Base-by-base conservation (phyloP, 2,113 vertebrate species). In the Pituophis catenifer region DNA sequence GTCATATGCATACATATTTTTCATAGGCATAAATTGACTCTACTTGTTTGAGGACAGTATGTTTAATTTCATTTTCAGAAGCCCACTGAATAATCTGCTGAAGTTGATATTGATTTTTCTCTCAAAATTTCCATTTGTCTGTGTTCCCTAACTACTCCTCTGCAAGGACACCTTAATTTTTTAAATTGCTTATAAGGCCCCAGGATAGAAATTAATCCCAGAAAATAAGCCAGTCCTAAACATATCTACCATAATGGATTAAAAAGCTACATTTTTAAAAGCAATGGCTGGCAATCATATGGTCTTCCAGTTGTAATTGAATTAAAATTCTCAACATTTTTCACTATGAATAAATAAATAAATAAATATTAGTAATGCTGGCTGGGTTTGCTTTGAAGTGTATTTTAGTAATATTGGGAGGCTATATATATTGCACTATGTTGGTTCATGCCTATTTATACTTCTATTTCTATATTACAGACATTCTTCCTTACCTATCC, bases 401-500 rank as follows among this genome's bases (percentile, higher is more conserved):
- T 33, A 70, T 5, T 33, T 70, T 33, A 81, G 33, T 81, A 38
- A 81, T 38, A 38, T 19, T 38, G 70, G 65, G 7, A 81, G 17
- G 7, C 2, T 81, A 81, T 81, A 38, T 38, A 81, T 81, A 38
- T 21, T 75, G 6, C 15, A 38, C 33, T 81, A n/a, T 81, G 70
- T 81, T 81, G n/a, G n/a, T 81, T 38, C 70, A 75, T 19, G 13
- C 2, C 29, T 15, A 75, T 33, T 15, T 75, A 81, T 38, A 38
- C 17, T 38, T 81, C 7, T 33, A 33, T 75, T 75, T 75, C 65
- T 70, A 33, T 70, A 70, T 15, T 33, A 70, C 5, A 81, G 70
- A 81, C 7, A 81, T 81, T 81, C 33, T 81, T 81, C 33, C 70
- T 81, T 81, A 81, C 59, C 92, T 50, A 95, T 50, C 89, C 95